A percentile compares a stretch with the other conserved stretches of the same genome.
phyloP scores from a whole-genome alignment of 2,888 invertebrate species.

The Lutraria lutraria region DNA sequence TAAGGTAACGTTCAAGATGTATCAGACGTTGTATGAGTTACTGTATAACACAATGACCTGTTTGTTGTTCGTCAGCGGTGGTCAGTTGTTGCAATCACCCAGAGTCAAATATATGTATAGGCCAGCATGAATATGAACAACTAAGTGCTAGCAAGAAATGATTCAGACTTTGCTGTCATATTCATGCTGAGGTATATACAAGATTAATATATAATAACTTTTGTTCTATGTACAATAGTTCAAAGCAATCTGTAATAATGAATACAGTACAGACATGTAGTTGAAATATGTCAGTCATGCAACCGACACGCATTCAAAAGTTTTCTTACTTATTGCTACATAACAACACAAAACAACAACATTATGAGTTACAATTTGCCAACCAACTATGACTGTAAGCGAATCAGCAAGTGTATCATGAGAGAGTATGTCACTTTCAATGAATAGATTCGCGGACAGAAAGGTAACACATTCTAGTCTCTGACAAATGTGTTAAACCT shows the following conservation, averaged over 20 bases:
- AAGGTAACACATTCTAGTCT: background rate
- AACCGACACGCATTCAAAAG: background rate
- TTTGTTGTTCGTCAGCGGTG: background rate
- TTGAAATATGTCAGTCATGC: background rate
- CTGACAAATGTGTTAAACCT: background rate
- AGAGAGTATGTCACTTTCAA: background rate
- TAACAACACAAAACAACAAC: background rate
- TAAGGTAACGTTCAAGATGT: background rate
- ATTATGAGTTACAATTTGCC: background rate
- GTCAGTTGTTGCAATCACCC: background rate
- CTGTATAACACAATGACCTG: background rate
- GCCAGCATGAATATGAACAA: background rate
- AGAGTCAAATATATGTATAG: background rate
- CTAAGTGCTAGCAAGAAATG: background rate
- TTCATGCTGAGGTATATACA: background rate
- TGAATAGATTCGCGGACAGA: background rate
- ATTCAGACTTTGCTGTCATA: background rate
- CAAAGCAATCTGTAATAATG: background rate
- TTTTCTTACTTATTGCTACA: background rate
- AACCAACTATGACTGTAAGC: slow-evolving; percentile 6
- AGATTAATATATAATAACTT: background rate
- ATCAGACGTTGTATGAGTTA: background rate
- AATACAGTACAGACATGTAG: background rate
- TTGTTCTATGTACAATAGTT: background rate
- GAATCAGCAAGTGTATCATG: background rate